Evolutionary conservation across 2,797 vertebrate species (phyloP).

Genomic region (Adelosebastes latens): DNA sequence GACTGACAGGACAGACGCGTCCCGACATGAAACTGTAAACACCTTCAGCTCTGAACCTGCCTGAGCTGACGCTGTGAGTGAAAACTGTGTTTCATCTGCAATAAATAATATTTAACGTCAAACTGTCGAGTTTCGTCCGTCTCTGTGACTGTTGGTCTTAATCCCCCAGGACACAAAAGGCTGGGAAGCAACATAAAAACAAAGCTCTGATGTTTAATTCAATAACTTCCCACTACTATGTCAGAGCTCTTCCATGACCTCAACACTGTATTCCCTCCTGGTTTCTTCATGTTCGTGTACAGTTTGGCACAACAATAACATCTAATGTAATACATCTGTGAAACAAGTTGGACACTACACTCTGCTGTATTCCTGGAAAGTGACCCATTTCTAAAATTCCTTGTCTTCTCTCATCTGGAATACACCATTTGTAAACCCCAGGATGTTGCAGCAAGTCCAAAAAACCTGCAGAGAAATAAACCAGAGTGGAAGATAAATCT

Average conservation of each 20-base stretch:
- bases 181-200: background rate
- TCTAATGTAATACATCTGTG: slow-evolving; percentile 17
- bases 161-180: background rate
- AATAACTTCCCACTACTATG: background rate
- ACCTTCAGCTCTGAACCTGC: slow-evolving; percentile 43
- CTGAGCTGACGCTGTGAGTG: slow-evolving; percentile 29
- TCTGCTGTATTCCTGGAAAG: slow-evolving; percentile 28
- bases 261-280: background rate
- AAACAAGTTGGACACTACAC: slow-evolving; percentile 26
- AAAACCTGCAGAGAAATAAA: background rate
- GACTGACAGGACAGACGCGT: slow-evolving; percentile 39
- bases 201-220: background rate
- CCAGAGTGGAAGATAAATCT: background rate
- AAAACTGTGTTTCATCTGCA: slow-evolving; percentile 63
- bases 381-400: slow-evolving; percentile 24
- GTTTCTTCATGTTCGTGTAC: background rate
- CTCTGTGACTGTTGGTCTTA: background rate
- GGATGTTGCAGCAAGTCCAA: background rate
- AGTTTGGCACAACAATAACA: slow-evolving; percentile 12
- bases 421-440: slow-evolving; percentile 12
- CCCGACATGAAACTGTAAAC: slow-evolving; percentile 62
- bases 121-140: background rate
- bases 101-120: slow-evolving; percentile 77
- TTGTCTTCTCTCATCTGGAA: slow-evolving; percentile 16
- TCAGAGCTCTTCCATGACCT: background rate